Evolutionary conservation across 2,797 vertebrate genomes (phyloP).

Genomic region (Malacoraja senta): DNA sequence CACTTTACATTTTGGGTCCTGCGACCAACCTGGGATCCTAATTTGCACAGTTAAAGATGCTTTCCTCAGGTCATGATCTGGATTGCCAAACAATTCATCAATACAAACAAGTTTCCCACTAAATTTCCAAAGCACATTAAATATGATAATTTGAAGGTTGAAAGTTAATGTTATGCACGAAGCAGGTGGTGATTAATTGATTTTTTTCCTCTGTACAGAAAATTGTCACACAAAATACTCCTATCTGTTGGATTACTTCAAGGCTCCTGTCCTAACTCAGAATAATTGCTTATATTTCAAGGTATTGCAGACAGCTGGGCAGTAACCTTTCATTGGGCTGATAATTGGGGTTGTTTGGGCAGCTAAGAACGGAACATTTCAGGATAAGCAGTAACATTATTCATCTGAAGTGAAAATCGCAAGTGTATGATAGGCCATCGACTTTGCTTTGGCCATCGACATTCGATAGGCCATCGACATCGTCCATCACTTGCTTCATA

Average conservation of each 20-base stretch:
- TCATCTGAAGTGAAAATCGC: not conserved
- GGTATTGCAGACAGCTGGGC: no score
- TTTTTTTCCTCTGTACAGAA: not conserved
- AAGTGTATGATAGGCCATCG: not conserved
- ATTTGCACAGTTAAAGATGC: not conserved
- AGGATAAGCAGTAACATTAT: not conserved
- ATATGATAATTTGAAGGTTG: not conserved
- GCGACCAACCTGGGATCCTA: not conserved
- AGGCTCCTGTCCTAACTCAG: no score
- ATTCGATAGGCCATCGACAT: not conserved
- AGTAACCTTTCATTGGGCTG: not conserved
- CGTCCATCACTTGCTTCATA: not conserved
- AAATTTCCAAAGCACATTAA: not conserved
- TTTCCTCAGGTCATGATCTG: not conserved
- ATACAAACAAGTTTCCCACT: no score
- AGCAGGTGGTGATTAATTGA: not conserved
- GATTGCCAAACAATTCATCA: not conserved
- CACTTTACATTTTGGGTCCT: not conserved
- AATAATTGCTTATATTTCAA: no score
- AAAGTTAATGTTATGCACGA: not conserved
- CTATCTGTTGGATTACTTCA: not conserved
- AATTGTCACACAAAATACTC: not conserved
- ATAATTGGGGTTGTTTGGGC: not conserved
- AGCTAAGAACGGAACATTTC: not conserved
- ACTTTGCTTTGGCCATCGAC: not conserved